Conservation (phyloP, 2,113 vertebrate species). For the Spheniscus mendiculus region DNA sequence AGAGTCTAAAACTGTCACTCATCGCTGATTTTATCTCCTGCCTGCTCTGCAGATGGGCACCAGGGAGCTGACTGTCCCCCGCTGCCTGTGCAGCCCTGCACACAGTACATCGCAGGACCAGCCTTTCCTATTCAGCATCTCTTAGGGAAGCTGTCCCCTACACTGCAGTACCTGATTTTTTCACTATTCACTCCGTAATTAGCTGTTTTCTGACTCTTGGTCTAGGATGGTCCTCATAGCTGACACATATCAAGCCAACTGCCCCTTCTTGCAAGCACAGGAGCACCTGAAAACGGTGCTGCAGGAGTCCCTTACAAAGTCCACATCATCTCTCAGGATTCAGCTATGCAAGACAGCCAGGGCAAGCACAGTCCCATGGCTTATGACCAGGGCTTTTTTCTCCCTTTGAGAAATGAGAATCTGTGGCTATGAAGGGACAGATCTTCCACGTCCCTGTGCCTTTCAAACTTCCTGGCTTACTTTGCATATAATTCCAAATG, state of each 20-base stretch:
- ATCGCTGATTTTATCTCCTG: not conserved
- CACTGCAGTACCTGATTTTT: not conserved
- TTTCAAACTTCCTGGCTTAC: not conserved
- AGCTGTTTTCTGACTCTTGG: not conserved
- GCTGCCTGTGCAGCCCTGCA: fast-evolving
- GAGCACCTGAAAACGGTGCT: not conserved
- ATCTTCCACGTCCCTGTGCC: not conserved
- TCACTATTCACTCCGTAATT: not conserved
- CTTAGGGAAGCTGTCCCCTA: not conserved
- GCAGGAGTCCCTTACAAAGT: not conserved
- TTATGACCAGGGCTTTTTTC: not conserved
- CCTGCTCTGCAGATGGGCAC: not conserved
- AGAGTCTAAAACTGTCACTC: not conserved
- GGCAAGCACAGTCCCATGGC: not conserved
- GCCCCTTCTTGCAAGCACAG: not conserved
- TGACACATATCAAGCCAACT: not conserved
- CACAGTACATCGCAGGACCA: fast-evolving
- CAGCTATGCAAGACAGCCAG: not conserved
- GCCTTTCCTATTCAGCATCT: not conserved
- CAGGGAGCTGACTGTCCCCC: not conserved
- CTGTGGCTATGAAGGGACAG: not conserved
- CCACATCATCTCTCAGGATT: not conserved
- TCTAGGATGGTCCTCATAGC: not conserved
- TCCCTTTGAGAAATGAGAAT: not conserved
- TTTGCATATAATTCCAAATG: not conserved